Percentiles rank a stretch among this genome's conserved stretches.
Evolutionary conservation across 1,140 invertebrate genomes (phyloP).

Genomic region (Brachionus asplanchnoidis): DNA sequence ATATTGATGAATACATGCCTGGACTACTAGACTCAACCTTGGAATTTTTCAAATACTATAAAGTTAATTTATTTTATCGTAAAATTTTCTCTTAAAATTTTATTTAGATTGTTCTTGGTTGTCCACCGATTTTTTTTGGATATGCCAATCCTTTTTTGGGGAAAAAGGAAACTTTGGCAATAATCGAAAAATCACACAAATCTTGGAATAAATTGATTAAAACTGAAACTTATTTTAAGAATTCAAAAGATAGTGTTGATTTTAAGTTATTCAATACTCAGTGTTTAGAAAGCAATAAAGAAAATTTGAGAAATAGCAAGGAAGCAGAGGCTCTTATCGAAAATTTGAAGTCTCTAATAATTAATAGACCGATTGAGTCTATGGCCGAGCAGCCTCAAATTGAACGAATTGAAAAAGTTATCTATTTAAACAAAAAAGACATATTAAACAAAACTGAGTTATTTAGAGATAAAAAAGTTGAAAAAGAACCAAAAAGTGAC

Average conservation of each 20-base stretch:
- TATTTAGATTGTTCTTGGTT: conserved; percentile 47
- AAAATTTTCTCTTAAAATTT: conserved; percentile 96
- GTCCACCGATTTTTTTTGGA: background rate
- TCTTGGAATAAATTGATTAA: conserved; percentile 9
- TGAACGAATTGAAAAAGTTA: conserved; percentile 14
- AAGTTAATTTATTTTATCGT: conserved; percentile 93
- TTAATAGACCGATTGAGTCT: background rate
- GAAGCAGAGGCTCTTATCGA: background rate
- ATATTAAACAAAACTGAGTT: background rate
- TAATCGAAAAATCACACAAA: background rate
- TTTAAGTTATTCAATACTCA: conserved; percentile 23
- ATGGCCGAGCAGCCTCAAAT: background rate
- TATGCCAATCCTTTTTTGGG: background rate
- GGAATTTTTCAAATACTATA: conserved; percentile 98
- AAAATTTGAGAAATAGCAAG: background rate
- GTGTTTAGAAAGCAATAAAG: background rate
- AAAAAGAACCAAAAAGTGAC: background rate
- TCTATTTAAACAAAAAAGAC: background rate
- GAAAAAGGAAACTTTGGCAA: background rate
- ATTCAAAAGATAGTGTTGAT: conserved; percentile 1
- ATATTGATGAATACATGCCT: conserved; percentile 86
- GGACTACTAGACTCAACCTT: conserved; percentile 87
- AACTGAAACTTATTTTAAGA: background rate
- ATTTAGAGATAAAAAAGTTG: background rate
- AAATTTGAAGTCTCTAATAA: background rate